Evolutionary conservation across 1,140 invertebrate species (phyloP).

Genomic region (Chelonus insularis): DNA sequence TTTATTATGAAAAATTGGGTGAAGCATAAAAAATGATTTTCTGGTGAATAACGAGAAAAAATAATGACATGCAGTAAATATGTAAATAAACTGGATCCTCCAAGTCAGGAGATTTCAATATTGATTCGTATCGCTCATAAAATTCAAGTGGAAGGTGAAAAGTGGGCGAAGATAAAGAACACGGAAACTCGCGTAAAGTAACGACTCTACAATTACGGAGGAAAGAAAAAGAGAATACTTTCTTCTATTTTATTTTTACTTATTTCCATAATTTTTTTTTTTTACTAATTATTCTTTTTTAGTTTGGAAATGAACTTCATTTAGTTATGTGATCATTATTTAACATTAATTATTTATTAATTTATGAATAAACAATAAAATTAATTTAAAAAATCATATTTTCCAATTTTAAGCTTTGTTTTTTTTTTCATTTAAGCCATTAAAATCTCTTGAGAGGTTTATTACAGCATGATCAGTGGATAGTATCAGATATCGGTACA

Average conservation of each 20-base stretch:
- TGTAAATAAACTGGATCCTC: not conserved
- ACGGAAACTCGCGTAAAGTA: not conserved
- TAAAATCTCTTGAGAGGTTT: too few species aligned
- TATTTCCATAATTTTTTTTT: slow-evolving; percentile 7
- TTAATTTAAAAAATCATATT: too few species aligned
- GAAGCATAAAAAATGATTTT: too few species aligned
- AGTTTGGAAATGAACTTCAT: not conserved
- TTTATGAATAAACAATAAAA: slow-evolving; percentile 27
- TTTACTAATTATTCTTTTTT: slow-evolving; percentile 6
- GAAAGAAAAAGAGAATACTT: not conserved
- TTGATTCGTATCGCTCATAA: not conserved
- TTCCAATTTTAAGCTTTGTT: too few species aligned
- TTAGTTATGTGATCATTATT: not conserved
- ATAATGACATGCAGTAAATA: not conserved
- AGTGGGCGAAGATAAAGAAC: not conserved
- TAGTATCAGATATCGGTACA: too few species aligned
- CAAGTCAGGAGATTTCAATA: not conserved
- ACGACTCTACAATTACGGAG: slow-evolving; percentile 15
- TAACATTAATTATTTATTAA: too few species aligned
- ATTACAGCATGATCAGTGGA: too few species aligned
- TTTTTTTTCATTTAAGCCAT: too few species aligned
- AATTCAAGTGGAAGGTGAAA: not conserved
- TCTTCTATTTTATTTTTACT: not conserved
- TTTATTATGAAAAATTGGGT: too few species aligned
- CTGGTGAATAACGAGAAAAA: too few species aligned